Percentiles rank a stretch among this genome's conserved stretches.
Evolutionary conservation across 2,888 invertebrate species (phyloP).

Genomic region (Andrena bicolor): DNA sequence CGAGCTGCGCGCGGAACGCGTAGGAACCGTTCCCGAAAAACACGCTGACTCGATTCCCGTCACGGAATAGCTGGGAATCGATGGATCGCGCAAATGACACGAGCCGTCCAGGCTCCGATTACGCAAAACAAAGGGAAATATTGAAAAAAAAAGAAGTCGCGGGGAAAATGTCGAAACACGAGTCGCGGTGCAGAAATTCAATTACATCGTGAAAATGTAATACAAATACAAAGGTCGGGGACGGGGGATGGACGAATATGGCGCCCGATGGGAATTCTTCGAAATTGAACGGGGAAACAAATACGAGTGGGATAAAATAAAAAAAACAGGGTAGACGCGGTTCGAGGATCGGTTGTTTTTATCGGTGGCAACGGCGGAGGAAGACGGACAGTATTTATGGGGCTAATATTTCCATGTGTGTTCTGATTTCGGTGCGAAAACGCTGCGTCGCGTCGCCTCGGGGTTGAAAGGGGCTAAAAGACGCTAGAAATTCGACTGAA

Average conservation of each 20-base stretch:
- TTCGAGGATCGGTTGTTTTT: not conserved
- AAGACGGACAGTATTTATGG: not conserved
- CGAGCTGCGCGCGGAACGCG: not conserved
- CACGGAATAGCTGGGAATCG: not conserved
- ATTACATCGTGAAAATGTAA: slow-evolving; percentile 1
- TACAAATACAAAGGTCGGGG: not conserved
- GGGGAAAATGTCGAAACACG: not conserved
- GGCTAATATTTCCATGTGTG: not conserved
- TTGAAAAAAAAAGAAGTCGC: no score
- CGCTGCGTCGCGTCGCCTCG: not conserved
- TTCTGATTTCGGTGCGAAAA: no score
- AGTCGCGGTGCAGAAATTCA: slow-evolving; percentile 1
- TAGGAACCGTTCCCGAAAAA: slow-evolving; percentile 5
- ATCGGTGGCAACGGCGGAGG: not conserved
- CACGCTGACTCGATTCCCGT: slow-evolving; percentile 6
- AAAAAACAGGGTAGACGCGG: no score
- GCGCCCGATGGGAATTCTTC: slow-evolving; percentile 12
- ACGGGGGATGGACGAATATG: not conserved
- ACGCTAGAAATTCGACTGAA: not conserved
- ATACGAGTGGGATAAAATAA: not conserved
- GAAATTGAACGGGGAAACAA: slow-evolving; percentile 3
- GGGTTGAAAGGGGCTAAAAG: not conserved
- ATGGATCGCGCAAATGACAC: slow-evolving; percentile 3
- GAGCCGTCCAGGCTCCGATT: not conserved
- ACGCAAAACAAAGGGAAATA: not conserved